A percentile compares a stretch with the other conserved stretches of the same genome.
These are phyloP conservation scores for Centrocercus urophasianus DNA, from an alignment of 2,113 vertebrate species.

Conservation along the genomic window DNA sequence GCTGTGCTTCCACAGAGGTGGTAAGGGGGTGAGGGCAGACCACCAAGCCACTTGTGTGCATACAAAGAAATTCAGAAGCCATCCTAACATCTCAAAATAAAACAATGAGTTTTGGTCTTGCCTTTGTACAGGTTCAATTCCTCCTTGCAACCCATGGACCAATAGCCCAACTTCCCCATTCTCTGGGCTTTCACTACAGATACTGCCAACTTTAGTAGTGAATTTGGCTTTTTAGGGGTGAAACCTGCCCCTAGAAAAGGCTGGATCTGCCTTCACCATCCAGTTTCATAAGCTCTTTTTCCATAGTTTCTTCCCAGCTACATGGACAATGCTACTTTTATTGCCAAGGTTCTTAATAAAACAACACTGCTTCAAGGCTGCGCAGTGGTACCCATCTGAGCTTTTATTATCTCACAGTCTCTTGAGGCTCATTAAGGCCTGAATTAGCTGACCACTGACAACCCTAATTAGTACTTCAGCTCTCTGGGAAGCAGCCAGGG, in stretches of 20 bases:
- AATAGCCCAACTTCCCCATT: background rate
- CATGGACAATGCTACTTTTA: fast-evolving
- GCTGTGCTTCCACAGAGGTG: background rate
- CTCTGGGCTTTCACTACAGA: background rate
- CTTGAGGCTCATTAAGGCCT: constrained; percentile 35
- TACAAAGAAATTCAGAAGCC: background rate
- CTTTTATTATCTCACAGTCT: background rate
- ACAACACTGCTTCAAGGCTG: background rate
- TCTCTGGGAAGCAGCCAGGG: constrained; percentile 35
- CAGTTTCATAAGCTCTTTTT: background rate
- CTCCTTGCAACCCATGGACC: background rate
- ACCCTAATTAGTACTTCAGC: constrained; percentile 47
- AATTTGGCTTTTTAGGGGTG: background rate
- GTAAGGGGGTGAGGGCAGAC: background rate
- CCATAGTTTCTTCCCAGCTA: background rate
- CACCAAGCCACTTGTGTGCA: background rate
- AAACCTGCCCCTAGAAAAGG: background rate
- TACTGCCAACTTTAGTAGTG: background rate
- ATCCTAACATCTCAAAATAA: background rate
- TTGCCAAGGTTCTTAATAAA: background rate
- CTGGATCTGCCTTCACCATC: background rate
- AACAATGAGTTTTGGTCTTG: background rate
- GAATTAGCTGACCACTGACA: constrained; percentile 17
- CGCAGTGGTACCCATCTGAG: background rate
- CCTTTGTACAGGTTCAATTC: background rate